Evolutionary conservation across 1,140 invertebrate genomes (phyloP), one percentile per base, ranked within the genome.

Genomic region (Hypsibius dujardini): DNA sequence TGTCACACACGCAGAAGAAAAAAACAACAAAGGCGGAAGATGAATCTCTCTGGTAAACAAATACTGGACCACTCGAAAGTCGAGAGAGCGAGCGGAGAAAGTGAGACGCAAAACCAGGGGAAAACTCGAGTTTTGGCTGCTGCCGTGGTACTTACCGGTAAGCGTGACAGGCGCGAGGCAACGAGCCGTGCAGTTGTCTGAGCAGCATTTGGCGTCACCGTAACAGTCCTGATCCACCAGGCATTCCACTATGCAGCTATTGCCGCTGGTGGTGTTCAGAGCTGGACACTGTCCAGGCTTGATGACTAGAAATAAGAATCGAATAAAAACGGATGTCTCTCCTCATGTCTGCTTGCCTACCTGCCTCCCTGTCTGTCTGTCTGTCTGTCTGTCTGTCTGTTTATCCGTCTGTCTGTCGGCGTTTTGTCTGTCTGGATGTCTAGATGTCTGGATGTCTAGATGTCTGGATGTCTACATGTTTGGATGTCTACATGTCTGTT

Each of bases 151-250:
- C 62, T 67, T 67, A 67, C 62, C 12, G 62, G 62, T 67, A 7
- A 67, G 3, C 12, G 62, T 42, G 3, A 67, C 12, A 3, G 62
- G 62, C 45, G 62, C 12, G 3, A 67, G 42, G 45, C 62, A 67
- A 67, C 12, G 62, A 12, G 62, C 12, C 62, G 62, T 67, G 62
- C 62, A 67, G 62, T 42, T 42, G 45, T 67, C 62, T 3, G 62
- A 67, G 42, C 62, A 67, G 62, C 62, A 67, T 42, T 67, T 67
- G 12, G 62, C 62, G 3, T 67, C 62, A 42, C 42, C 62, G 62
- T 67, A 67, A 67, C 62, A 67, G 42, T 67, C 62, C 42, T 67
- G 62, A 67, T 67, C 62, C 12, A 67, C 62, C 45, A 15, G 62
- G 42, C 62, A 67, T 42, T 67, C 62, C 7, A 42, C 62, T 42